Evolutionary conservation across 2,113 vertebrate species (phyloP), one percentile per base, ranked within the genome.

Genomic region (Oreochromis niloticus): DNA sequence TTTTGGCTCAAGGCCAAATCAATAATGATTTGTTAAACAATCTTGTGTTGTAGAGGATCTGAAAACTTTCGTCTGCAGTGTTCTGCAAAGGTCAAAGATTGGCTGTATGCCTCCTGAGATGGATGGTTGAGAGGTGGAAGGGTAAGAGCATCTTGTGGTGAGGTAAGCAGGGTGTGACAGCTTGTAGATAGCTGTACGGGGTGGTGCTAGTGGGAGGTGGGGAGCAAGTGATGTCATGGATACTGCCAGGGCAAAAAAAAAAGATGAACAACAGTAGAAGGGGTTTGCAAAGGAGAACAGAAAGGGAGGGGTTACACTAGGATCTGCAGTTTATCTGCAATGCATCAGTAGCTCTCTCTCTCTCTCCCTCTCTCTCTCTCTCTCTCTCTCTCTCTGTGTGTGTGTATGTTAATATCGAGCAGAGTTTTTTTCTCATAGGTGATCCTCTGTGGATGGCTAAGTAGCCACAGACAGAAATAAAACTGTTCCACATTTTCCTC

Each of bases 251-350:
- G 13, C 43, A 75, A 59, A 80, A 24, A 34, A 83, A 79, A 75
- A 85, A 78, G 85, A 89, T 87, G 82, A 88, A 88, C 75, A 78
- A 80, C 68, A 71, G 80, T 78, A 79, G 57, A 34, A 52, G 63
- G n/a, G 75, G 56, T 75, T 17, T 82, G 75, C 61, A 91, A 32
- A 73, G 55, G 81, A 85, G 81, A 78, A 57, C 56, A 86, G 87
- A 86, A 63, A 91, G 89, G 95, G 96, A 95, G 95, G 95, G 93
- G 94, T 94, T 92, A 71, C 32, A 83, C 89, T 78, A 36, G 87
- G 82, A 95, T 94, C 95, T 96, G 96, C 96, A 97, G 96, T 97
- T 97, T 96, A 97, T 97, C 97, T 97, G 96, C 97, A 97, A 97
- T 97, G 97, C 97, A 97, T 97, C 96, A 97, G 94, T 94, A 94